Evolutionary conservation across 1,140 invertebrate genomes (phyloP), one percentile per base, ranked within the genome.

Genomic region (Cyclargus thomasi): DNA sequence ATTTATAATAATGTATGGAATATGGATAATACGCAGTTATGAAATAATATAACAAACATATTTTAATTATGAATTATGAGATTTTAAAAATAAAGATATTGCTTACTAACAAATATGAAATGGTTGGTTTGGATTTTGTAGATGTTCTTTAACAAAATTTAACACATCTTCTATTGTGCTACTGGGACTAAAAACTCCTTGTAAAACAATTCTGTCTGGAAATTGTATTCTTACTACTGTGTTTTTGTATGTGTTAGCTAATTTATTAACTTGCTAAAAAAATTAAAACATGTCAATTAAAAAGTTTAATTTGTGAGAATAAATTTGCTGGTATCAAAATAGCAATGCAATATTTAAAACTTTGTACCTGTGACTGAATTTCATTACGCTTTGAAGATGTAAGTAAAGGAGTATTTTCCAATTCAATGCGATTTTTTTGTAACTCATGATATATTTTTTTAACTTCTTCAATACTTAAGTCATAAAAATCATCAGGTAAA

Each of bases 401-500:
- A 70, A 94, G 80, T 29, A 97, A 78, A 8, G 94, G 95, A 35
- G 92, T 92, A 67, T 94, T 93, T 74, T 95, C 94, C 35, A 94
- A 74, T 64, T 92, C 89, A 39, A 91, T 76, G 36, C 94, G 91
- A 64, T 91, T 91, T 80, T 92, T 92, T 81, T 94, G 94, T 20
- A 95, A 90, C 77, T 97, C 95, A 57, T 92, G 89, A 29, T 96
- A 90, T 16, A 97, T 90, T 80, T 91, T 92, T 75, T 93, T 93
- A 0, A 96, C 92, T 91, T 97, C 96, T 67, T 94, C 92, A 20
- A 96, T 91, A 20, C 95, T 96, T 17, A 97, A 79, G 69, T 97
- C 95, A 88, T 95, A 98, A 80, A 97, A 97, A 72, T 95, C 95
- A 86, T 97, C 96, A 16, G 95, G 94, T 35, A 95, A 80, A 67